Evolutionary conservation across 2,888 invertebrate species (phyloP).

Genomic region (Parelbella ahira): DNA sequence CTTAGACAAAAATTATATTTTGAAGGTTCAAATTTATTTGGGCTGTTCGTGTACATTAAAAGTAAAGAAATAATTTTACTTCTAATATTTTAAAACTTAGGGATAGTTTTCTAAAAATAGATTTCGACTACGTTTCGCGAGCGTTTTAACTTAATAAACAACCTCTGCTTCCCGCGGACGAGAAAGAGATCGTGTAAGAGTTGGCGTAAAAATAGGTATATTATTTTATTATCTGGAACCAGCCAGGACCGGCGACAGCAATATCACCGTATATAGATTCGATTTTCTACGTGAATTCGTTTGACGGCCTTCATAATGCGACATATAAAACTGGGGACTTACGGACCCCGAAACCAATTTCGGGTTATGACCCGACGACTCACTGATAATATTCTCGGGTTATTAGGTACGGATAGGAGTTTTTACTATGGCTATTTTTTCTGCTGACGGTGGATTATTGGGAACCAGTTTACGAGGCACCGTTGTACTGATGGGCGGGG

Average conservation of each 20-base stretch:
- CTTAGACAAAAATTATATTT: too few species aligned
- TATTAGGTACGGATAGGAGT: slow-evolving; percentile 81
- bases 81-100: too few species aligned
- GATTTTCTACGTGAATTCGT: slow-evolving; percentile 82
- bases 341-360: slow-evolving; percentile 82
- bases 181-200: slow-evolving; percentile 42
- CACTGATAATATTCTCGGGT: slow-evolving; percentile 80
- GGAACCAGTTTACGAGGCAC: slow-evolving; percentile 66
- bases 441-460: slow-evolving; percentile 75
- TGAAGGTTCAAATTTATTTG: too few species aligned
- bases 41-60: too few species aligned
- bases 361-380: slow-evolving; percentile 81
- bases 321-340: slow-evolving; percentile 81
- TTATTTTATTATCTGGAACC: slow-evolving; percentile 78
- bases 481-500: slow-evolving; percentile 48
- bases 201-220: slow-evolving; percentile 72
- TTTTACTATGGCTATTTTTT: slow-evolving; percentile 81
- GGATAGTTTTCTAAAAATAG: too few species aligned
- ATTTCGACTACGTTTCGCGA: too few species aligned
- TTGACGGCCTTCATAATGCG: slow-evolving; percentile 82
- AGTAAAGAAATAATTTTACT: too few species aligned
- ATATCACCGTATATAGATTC: slow-evolving; percentile 81
- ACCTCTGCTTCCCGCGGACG: slow-evolving; percentile 20
- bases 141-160: too few species aligned
- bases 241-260: slow-evolving; percentile 70